Base-by-base conservation (phyloP, 2,113 vertebrate species). In the Lepisosteus oculatus region DNA sequence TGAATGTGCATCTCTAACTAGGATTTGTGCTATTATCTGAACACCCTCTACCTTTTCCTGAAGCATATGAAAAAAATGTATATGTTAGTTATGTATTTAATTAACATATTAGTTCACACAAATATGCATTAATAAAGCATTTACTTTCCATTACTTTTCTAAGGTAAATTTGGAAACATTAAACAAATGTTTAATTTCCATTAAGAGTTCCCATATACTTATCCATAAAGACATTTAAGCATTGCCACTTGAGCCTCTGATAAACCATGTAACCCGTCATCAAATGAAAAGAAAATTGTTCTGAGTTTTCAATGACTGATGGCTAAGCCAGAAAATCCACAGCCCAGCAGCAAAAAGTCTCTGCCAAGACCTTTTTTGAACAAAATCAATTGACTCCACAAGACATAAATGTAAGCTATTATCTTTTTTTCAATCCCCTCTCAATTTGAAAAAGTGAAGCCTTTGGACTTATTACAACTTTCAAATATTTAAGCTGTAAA, bases 391-490 rank as follows among this genome's bases (percentile, higher is more conserved):
- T 79, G 71, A 56, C 76, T 80, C 78, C 79, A 73, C 82, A 79
- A 72, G 17, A 59, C n/a, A 59, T 59, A 59, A 59, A 59, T 59
- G 79, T 77, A 72, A 84, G 84, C 81, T 84, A 87, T 86, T 80
- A 83, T 72, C 74, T 83, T 77, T 82, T 85, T 85, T 85, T 74
- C 78, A 85, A 80, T 79, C 81, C 74, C 81, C 85, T 84, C 83
- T 79, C 80, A 79, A 85, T 84, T 86, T 79, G 83, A 83, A 83
- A 80, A 79, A 78, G 84, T 75, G 75, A 81, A 72, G 74, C 77
- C 68, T 64, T 6, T 8, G 77, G 77, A 76, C 68, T 68, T 65
- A 63, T 76, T 77, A 70, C 77, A 71, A 64, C 61, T 69, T 43
- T 62, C 44, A 77, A 74, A 77, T 77, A 78, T 73, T 59, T 6